phyloP scores from a whole-genome alignment of 2,113 vertebrate species.

The Cavia aperea region DNA sequence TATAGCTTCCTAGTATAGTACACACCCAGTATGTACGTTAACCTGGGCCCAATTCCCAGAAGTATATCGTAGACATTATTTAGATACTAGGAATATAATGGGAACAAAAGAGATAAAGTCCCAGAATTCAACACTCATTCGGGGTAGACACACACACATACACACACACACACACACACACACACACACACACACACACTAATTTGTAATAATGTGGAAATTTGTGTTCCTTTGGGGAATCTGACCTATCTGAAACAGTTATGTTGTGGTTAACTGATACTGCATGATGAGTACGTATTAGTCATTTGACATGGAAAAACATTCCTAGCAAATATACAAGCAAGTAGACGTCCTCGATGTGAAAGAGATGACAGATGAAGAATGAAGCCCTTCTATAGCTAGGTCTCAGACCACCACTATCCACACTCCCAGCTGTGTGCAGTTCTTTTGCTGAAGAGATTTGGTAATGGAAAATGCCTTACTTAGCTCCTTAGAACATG shows the following conservation, averaged over 20 bases:
- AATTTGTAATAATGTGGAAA: neutral
- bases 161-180: too few species aligned
- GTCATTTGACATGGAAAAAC: neutral
- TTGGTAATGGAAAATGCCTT: neutral
- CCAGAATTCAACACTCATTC: neutral
- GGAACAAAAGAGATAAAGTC: neutral
- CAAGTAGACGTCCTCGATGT: neutral
- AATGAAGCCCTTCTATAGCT: neutral
- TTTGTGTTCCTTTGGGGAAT: neutral
- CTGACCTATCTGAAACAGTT: neutral
- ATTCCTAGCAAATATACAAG: neutral
- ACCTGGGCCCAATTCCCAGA: too few species aligned
- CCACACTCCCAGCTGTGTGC: neutral
- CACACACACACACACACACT: neutral
- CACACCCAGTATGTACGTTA: too few species aligned
- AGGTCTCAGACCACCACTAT: neutral
- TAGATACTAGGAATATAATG: neutral
- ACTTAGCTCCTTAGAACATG: neutral
- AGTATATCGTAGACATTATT: neutral
- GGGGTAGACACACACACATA: neutral
- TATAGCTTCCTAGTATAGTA: too few species aligned
- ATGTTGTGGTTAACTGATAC: neutral
- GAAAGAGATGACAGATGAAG: neutral
- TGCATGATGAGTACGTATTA: neutral
- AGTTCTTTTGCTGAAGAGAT: neutral